Base-by-base conservation (phyloP, 1,140 invertebrate species). In the Chironomus striatipennis region DNA sequence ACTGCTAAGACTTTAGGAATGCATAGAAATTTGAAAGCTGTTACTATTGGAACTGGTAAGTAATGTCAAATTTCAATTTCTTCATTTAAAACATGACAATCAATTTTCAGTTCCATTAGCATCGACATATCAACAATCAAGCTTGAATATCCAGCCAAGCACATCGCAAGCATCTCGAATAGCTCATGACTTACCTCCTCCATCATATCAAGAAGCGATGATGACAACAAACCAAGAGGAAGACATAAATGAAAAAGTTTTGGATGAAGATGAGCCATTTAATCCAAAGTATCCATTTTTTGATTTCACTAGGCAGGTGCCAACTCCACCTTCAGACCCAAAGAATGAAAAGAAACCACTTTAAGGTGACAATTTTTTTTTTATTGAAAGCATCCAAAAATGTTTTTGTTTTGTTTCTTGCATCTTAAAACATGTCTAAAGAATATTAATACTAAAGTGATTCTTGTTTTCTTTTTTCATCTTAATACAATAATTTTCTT, bases 41-140 rank as follows among this genome's bases (percentile, higher is more conserved):
- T 83, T 17, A 81, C 83, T 8, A 86, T 89, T 77, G 88, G 88
- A 9, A 88, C 87, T 3, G 79, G 47, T 57, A 57, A 12, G 47
- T n/a, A 5, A 47, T 47, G 9, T 47, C 6, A 43, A 43, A 43
- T 43, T 43, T 43, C 10, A 43, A n/a, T n/a, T 57, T 57, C 15
- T 57, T n/a, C n/a, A n/a, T n/a, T n/a, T n/a, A n/a, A n/a, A n/a
- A n/a, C n/a, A n/a, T n/a, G n/a, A n/a, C n/a, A n/a, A n/a, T n/a
- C n/a, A n/a, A n/a, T n/a, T n/a, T n/a, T n/a, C n/a, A 57, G 47
- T 57, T 57, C 47, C 47, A 15, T 57, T 57, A 15, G 15, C n/a
- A 12, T 57, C 47, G 15, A 57, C 12, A n/a, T 5, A 10, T n/a
- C 12, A 5, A 5, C n/a, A 15, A 15, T 5, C 47, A 57, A 10